A percentile compares a stretch with the other conserved stretches of the same genome.
phyloP scores from a whole-genome alignment of 2,888 invertebrate genomes.

The Galeopsomyia nigrocyanea region DNA sequence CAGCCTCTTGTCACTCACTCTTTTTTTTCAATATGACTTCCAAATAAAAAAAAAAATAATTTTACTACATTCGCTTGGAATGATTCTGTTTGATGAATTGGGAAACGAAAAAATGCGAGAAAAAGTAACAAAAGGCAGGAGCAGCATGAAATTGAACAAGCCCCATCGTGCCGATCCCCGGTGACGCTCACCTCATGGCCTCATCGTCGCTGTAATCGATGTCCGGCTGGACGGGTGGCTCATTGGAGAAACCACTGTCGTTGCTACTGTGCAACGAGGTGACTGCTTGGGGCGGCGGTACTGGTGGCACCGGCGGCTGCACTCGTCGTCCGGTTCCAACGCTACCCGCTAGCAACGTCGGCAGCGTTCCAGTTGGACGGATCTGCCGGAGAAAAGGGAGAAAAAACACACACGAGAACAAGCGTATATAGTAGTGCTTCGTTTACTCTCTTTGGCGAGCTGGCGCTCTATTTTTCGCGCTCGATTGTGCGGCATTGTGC shows the following conservation, averaged over 20 bases:
- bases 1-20: constrained; percentile 1
- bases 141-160: too few relatives aligned
- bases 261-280: constrained; percentile 89
- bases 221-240: constrained; percentile 89
- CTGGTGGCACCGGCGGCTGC: constrained; percentile 69
- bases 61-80: too few relatives aligned
- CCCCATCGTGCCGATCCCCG: too few relatives aligned
- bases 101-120: too few relatives aligned
- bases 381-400: constrained; percentile 53
- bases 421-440: background rate
- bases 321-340: constrained; percentile 58
- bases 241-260: constrained; percentile 91
- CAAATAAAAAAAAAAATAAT: too few relatives aligned
- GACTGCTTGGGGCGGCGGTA: constrained; percentile 67
- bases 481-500: constrained; percentile 40
- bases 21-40: background rate
- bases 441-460: constrained; percentile 9
- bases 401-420: background rate
- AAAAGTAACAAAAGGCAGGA: too few relatives aligned
- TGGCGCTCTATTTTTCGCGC: constrained; percentile 10
- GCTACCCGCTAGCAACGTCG: constrained; percentile 65
- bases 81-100: too few relatives aligned
- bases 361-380: constrained; percentile 67
- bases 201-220: constrained; percentile 93
- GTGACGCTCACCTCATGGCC: constrained; percentile 75